Conservation (phyloP, 2,113 vertebrate species). For the Gila orcuttii region DNA sequence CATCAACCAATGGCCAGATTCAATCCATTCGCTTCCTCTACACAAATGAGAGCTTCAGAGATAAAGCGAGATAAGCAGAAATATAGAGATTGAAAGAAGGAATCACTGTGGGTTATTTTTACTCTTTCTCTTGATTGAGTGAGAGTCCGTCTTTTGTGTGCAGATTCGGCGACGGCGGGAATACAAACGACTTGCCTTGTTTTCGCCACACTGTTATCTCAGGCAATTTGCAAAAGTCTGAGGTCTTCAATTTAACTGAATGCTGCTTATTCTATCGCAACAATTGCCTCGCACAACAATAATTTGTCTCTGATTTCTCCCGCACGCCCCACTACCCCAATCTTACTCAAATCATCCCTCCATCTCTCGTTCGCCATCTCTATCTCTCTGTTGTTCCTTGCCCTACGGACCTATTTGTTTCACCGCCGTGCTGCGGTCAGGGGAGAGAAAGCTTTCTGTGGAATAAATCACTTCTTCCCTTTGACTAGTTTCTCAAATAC, state of each 20-base stretch:
- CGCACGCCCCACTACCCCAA: not conserved
- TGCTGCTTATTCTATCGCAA: slow-evolving; percentile 38
- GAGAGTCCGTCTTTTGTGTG: slow-evolving; percentile 18
- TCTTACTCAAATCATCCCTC: slow-evolving; percentile 9
- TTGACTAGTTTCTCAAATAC: slow-evolving; percentile 60
- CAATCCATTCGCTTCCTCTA: slow-evolving; percentile 61
- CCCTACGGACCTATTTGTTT: not conserved
- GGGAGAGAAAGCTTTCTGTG: slow-evolving; percentile 1
- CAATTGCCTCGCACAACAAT: slow-evolving; percentile 30
- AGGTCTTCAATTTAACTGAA: slow-evolving; percentile 33
- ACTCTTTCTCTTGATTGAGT: slow-evolving; percentile 29
- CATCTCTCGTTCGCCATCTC: slow-evolving; percentile 9
- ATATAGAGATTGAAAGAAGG: slow-evolving; percentile 40
- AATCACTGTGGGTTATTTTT: slow-evolving; percentile 52
- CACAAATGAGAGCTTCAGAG: slow-evolving; percentile 14
- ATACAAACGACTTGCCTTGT: slow-evolving; percentile 57
- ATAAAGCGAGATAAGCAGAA: slow-evolving; percentile 24
- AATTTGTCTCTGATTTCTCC: slow-evolving; percentile 31
- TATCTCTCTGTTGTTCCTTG: slow-evolving; percentile 18
- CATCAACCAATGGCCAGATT: slow-evolving; percentile 67
- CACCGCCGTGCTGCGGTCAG: not conserved
- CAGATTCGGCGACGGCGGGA: slow-evolving; percentile 23
- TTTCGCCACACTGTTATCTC: slow-evolving; percentile 55
- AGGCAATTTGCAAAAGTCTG: slow-evolving; percentile 61
- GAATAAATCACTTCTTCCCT: slow-evolving; percentile 48